phyloP scores from a whole-genome alignment of 2,113 vertebrate genomes.

The Callipepla squamata region DNA sequence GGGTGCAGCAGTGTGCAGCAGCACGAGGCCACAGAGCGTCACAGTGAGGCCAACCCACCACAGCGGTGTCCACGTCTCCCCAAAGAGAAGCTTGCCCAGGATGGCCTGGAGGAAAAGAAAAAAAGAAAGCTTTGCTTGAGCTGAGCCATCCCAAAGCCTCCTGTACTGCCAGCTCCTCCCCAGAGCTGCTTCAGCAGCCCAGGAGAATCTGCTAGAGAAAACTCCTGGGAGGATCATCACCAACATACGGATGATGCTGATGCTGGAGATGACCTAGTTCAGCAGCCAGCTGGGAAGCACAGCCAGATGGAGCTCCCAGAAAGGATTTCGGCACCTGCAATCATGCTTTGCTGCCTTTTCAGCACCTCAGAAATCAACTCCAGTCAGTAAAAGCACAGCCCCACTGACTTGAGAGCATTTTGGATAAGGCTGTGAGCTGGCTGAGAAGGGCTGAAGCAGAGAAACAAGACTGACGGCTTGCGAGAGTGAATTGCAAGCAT shows the following conservation, averaged over 20 bases:
- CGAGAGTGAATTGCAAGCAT: neutral
- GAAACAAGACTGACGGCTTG: neutral
- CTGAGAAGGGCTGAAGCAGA: neutral
- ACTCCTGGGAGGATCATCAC: neutral
- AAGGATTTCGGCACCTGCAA: rapidly evolving
- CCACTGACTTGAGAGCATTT: neutral
- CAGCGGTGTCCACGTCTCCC: constrained; percentile 85
- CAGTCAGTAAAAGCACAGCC: neutral
- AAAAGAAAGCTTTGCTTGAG: neutral
- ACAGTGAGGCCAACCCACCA: constrained; percentile 92
- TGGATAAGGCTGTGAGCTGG: neutral
- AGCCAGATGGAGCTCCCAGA: neutral
- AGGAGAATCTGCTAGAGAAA: neutral
- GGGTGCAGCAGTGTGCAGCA: constrained; percentile 82
- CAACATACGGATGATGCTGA: neutral
- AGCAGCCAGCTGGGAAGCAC: neutral
- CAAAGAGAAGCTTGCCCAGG: constrained; percentile 88
- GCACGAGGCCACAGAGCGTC: constrained; percentile 87
- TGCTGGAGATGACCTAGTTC: neutral
- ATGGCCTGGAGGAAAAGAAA: constrained; percentile 80
- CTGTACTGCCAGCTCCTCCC: neutral
- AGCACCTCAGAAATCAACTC: neutral
- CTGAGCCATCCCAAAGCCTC: rapidly evolving
- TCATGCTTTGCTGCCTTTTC: neutral
- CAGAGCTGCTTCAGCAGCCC: neutral